Conservation (phyloP, 1,140 invertebrate species). For the Chrysomallon squamiferum region DNA sequence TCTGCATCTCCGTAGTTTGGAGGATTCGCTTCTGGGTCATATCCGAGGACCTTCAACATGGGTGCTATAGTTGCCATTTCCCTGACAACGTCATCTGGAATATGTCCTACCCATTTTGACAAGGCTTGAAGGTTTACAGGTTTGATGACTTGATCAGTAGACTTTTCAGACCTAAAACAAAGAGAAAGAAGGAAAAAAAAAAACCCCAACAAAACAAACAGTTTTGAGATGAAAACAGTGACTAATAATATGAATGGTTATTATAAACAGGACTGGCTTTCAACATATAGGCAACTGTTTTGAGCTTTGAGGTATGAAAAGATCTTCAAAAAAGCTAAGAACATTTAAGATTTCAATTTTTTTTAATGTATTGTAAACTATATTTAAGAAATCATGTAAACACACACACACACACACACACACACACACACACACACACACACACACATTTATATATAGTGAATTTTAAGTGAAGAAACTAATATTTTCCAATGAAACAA, state of each 20-base stretch:
- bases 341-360: no score
- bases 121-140: constrained; percentile 96
- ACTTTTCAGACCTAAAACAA: constrained; percentile 9
- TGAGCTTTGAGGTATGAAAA: no score
- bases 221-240: not conserved
- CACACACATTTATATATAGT: no score
- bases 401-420: no score
- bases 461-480: no score
- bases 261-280: not conserved
- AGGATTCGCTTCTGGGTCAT: constrained; percentile 92
- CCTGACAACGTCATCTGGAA: constrained; percentile 87
- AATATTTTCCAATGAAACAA: no score
- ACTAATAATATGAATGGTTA: not conserved
- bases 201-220: no score
- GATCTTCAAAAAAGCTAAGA: no score
- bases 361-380: no score
- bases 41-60: constrained; percentile 88
- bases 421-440: no score
- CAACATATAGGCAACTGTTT: not conserved
- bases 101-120: constrained; percentile 93
- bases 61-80: constrained; percentile 92
- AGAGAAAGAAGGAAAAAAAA: not conserved
- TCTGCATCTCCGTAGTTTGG: constrained; percentile 91
- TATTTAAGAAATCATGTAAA: no score
- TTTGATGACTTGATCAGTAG: constrained; percentile 86